Evolutionary conservation across 2,888 invertebrate genomes (phyloP).

Genomic region (Cactoblastis cactorum): DNA sequence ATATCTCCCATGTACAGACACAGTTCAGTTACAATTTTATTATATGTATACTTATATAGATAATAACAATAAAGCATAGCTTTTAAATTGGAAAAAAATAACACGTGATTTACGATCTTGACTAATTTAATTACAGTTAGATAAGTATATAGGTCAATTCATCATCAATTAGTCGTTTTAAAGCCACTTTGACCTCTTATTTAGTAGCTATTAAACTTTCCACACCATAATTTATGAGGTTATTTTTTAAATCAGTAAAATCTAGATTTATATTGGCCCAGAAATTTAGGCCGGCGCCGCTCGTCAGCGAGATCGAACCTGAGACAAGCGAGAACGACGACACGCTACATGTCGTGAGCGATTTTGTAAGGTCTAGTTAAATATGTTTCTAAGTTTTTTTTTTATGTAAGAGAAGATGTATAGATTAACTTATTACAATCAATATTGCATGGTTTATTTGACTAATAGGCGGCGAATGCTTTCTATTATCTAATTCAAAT

Average conservation of each 20-base stretch:
- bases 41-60: no score
- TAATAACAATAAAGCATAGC: no score
- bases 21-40: no score
- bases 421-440: constrained; percentile 16
- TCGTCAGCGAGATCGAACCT: constrained; percentile 24
- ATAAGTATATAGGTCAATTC: neutral
- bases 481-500: constrained; percentile 31
- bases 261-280: constrained; percentile 2
- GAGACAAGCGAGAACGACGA: constrained; percentile 24
- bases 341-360: constrained; percentile 26
- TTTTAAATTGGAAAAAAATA: no score
- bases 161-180: neutral
- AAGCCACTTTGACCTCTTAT: neutral
- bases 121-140: neutral
- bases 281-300: neutral
- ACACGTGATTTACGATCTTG: no score
- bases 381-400: neutral
- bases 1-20: no score
- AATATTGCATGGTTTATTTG: constrained; percentile 12
- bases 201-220: neutral
- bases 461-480: constrained; percentile 18
- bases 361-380: constrained; percentile 8
- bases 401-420: no score
- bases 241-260: neutral
- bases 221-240: neutral